Base-by-base conservation (phyloP, 2,797 vertebrate species). In the Limosa lapponica region DNA sequence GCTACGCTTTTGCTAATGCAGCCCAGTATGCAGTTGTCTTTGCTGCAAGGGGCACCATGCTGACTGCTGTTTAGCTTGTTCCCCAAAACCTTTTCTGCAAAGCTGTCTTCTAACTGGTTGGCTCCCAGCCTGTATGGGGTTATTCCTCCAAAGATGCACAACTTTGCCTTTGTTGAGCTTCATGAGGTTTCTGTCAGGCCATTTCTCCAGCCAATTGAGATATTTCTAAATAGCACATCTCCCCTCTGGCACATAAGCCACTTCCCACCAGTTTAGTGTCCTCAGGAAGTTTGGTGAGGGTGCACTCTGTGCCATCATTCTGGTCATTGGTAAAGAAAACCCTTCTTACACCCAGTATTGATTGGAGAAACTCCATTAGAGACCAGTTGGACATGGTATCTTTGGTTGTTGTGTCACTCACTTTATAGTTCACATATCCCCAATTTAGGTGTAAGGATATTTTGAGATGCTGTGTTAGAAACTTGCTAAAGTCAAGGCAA, bases 371-470 rank as follows among this genome's bases (percentile, higher is more conserved):
- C 51, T 73, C 52, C 8, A 2, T 69, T 22, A 37, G 41, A 79
- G 44, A 48, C 49, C 27, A 44, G 12, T 32, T 2, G 2, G n/a
- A 46, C 5, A 0, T 61, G 28, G 7, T 82, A 1, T 67, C 46
- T 84, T 89, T 69, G 62, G 11, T 79, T 64, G 54, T 57, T 46
- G 12, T 43, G 41, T 94, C 65, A 46, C 67, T 81, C 16, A 51
- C 15, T 82, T 90, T 8, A 37, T 37, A 61, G 61, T 84, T 94
- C 25, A 28, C 43, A 3, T 55, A n/a, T 52, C n/a, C 39, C 54
- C 6, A 4, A 0, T 61, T 72, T 41, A 66, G 37, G 6, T 82
- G 41, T 82, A 44, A 87, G 54, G 44, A 65, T 71, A 52, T 49
- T 67, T 52, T 51, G 37, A 87, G 41, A 27, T 3, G 0, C 61